Base-by-base conservation (phyloP, 2,888 invertebrate species). In the Apotomis betuletana region DNA sequence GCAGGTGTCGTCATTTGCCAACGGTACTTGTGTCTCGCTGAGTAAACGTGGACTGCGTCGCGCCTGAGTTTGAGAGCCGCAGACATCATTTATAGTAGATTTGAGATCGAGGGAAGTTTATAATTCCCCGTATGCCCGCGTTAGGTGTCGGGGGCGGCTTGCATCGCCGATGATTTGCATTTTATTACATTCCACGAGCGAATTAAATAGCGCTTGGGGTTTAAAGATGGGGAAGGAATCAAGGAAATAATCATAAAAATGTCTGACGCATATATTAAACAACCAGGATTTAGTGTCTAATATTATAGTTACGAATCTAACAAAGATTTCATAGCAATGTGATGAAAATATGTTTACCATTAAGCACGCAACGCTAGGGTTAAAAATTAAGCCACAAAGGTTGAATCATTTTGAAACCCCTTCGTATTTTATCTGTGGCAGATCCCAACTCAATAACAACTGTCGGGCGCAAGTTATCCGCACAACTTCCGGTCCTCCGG, bases 401-500 rank as follows among this genome's bases (percentile, higher is more conserved):
- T 15, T 15, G 15, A 15, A 15, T 15, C 1, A 36, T 52, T 52
- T 52, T 9, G 13, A 54, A 41, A 54, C 10, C 5, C n/a, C 46
- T 36, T n/a, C 41, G 12, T 57, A 27, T 44, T 67, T 36, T 67
- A 67, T 60, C 58, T 52, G 63, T 58, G 63, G 51, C 71, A 51
- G 52, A 59, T 52, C 61, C 67, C 67, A 44, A 58, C 68, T 69
- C 62, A 65, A 58, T 67, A 67, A 51, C 71, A 57, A 71, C 65
- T 59, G 61, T 69, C 51, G 54, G 69, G 38, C 57, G 60, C 60
- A 69, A 73, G 69, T 60, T 65, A 69, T 67, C 71, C 61, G 67
- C 67, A 6, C 62, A 69, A 64, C 70, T 67, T 67, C 67, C 61
- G 74, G 61, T 70, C 76, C 61, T 46, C 73, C 76, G 77, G 79